Percentiles rank a stretch among this genome's conserved stretches.
phyloP scores from a whole-genome alignment of 2,113 vertebrate species.

The Gymnorhina tibicen region DNA sequence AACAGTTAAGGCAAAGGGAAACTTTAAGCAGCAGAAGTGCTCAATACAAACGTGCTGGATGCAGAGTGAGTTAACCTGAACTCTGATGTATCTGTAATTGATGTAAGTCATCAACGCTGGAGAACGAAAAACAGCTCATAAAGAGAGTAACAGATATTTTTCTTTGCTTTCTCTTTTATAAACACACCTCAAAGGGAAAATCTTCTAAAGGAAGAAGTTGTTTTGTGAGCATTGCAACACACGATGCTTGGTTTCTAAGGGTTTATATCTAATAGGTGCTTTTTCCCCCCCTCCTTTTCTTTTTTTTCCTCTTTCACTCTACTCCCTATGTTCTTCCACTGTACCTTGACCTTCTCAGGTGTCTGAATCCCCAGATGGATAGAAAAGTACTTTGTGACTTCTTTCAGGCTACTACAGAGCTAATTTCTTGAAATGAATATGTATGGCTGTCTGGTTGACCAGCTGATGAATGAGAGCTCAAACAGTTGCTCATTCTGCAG shows the following conservation, averaged over 20 bases:
- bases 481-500: background rate
- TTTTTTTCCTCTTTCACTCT: background rate
- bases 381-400: background rate
- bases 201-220: background rate
- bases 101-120: fast-evolving
- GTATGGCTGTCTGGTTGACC: background rate
- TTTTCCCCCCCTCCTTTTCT: fast-evolving
- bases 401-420: background rate
- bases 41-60: background rate
- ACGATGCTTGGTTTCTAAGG: background rate
- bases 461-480: background rate
- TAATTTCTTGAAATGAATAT: background rate
- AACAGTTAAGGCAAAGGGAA: background rate
- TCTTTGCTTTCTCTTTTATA: background rate
- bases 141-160: background rate
- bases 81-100: background rate
- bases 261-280: background rate
- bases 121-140: background rate
- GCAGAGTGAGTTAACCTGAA: background rate
- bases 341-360: background rate
- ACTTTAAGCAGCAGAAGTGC: background rate
- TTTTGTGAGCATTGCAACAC: background rate
- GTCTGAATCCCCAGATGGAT: background rate
- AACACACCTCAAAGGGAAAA: background rate
- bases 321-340: background rate